Conservation (phyloP, 2,113 vertebrate species). For the Xiphophorus maculatus region DNA sequence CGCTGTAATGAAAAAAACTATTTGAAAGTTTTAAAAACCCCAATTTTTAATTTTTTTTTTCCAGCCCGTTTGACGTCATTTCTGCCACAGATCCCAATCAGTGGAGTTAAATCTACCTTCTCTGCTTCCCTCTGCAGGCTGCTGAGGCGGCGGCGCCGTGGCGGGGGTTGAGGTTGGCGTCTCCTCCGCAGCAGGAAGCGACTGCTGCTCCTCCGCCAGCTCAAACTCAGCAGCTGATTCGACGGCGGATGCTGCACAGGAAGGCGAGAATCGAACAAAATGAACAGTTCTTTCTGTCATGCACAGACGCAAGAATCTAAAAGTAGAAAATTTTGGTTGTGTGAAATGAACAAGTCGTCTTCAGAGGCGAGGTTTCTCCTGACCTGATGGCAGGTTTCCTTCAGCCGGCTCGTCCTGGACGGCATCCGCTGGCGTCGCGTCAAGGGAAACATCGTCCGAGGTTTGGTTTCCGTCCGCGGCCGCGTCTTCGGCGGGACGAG, state of each 20-base stretch:
- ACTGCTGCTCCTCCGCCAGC: neutral
- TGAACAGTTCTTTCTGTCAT: too few relatives aligned
- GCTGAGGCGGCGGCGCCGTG: conserved; percentile 14
- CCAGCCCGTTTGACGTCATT: neutral
- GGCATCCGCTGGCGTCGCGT: conserved; percentile 8
- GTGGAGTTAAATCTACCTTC: conserved; percentile 37
- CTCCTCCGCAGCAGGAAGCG: conserved; percentile 24
- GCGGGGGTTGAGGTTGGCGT: neutral
- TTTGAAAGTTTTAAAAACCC: too few relatives aligned
- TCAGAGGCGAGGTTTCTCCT: neutral
- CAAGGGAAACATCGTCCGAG: neutral
- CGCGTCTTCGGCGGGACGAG: conserved; percentile 12
- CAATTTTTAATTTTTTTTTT: too few relatives aligned
- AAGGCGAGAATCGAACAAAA: neutral
- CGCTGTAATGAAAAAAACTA: too few relatives aligned
- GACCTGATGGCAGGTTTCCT: neutral
- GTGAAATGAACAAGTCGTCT: neutral
- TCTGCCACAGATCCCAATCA: neutral
- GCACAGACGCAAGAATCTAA: too few relatives aligned
- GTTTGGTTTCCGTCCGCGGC: neutral
- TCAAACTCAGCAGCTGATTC: conserved; percentile 14
- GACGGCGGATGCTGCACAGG: conserved; percentile 21
- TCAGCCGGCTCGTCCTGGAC: neutral
- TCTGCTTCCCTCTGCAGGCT: conserved; percentile 20
- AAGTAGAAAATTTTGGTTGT: too few relatives aligned